Evolutionary conservation across 1,140 invertebrate species (phyloP).

Genomic region (Drosophila asahinai): DNA sequence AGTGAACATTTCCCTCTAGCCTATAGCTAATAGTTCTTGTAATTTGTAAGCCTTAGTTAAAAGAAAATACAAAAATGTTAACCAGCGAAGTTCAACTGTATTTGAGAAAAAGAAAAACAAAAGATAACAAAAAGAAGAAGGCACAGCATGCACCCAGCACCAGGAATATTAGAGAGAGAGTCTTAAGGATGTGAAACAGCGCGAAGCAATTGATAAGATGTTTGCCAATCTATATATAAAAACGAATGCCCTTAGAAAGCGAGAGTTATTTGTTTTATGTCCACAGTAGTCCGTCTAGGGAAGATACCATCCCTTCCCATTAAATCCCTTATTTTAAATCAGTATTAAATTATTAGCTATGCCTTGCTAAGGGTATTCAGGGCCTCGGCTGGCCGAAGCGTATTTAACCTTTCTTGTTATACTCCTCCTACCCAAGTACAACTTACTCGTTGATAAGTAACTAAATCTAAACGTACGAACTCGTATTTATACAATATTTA

Average conservation of each 20-base stretch:
- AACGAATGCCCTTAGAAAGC: slow-evolving; percentile 13
- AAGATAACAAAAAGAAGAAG: background rate
- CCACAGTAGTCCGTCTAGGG: background rate
- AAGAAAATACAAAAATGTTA: background rate
- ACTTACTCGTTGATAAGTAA: slow-evolving; percentile 34
- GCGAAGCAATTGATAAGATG: background rate
- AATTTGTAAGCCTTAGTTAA: background rate
- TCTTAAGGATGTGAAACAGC: background rate
- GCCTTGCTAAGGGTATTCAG: slow-evolving; percentile 1
- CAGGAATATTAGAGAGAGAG: no score
- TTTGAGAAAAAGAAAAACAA: background rate
- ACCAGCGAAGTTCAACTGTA: background rate
- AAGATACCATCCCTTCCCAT: no score
- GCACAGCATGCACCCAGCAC: background rate
- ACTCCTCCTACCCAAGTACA: slow-evolving; percentile 36
- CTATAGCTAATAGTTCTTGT: background rate
- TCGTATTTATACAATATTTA: slow-evolving; percentile 26
- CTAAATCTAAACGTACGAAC: slow-evolving; percentile 15
- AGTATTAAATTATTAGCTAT: background rate
- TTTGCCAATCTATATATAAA: slow-evolving; percentile 6
- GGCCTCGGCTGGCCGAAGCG: slow-evolving; percentile 10
- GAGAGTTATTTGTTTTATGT: background rate
- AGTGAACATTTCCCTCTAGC: background rate
- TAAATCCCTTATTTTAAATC: no score
- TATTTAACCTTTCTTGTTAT: slow-evolving; percentile 19